These are phyloP conservation scores for Colletes gigas DNA, from an alignment of 1,140 invertebrate genomes.

Conservation along the genomic window DNA sequence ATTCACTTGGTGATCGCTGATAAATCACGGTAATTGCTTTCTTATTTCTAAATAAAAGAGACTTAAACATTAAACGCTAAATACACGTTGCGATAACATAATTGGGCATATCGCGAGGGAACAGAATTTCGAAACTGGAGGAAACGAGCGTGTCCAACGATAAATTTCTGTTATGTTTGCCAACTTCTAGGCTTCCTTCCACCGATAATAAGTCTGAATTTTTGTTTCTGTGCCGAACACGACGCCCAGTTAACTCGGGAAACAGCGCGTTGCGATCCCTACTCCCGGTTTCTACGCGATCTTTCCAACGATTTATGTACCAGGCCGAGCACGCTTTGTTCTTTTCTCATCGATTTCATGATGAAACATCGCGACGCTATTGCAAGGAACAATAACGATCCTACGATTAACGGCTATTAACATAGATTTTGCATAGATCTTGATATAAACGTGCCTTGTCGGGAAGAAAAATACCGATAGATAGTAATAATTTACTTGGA, in stretches of 20 bases:
- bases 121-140: background rate
- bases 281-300: background rate
- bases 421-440: background rate
- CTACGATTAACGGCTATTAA: background rate
- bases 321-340: too few relatives aligned
- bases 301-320: background rate
- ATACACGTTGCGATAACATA: background rate
- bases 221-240: background rate
- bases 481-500: too few relatives aligned
- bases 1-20: too few relatives aligned
- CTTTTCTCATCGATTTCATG: background rate
- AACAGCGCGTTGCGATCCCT: background rate
- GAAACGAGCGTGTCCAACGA: background rate
- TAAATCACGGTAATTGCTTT: too few relatives aligned
- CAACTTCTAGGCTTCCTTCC: background rate
- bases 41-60: too few relatives aligned
- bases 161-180: constrained; percentile 14
- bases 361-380: background rate
- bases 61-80: too few relatives aligned
- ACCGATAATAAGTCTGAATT: constrained; percentile 9
- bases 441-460: too few relatives aligned
- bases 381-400: background rate
- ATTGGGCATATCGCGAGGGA: background rate
- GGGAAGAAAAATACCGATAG: too few relatives aligned
- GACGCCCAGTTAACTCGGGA: background rate